A percentile compares a stretch with the other conserved stretches of the same genome.
phyloP scores from a whole-genome alignment of 2,797 vertebrate genomes.

The Eupleurogrammus muticus region DNA sequence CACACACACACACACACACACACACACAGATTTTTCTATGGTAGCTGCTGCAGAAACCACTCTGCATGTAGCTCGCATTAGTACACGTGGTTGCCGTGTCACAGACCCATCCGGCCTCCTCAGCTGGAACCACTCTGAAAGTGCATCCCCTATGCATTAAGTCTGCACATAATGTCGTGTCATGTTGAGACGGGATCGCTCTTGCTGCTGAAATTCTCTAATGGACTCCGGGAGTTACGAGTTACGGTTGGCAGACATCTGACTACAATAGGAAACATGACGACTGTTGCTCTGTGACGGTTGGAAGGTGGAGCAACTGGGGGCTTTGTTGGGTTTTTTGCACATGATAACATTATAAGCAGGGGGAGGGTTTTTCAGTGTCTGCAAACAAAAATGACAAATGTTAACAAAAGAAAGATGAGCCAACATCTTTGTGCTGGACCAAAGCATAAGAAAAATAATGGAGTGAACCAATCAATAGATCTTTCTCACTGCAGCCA shows the following conservation, averaged over 20 bases:
- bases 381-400: neutral
- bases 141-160: slow-evolving; percentile 15
- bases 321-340: neutral
- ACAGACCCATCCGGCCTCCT: slow-evolving; percentile 12
- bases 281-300: neutral
- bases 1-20: slow-evolving; percentile 5
- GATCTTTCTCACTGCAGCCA: too few species aligned
- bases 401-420: neutral
- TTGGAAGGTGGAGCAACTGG: neutral
- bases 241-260: neutral
- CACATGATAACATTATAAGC: neutral
- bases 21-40: slow-evolving; percentile 17
- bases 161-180: neutral
- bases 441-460: neutral
- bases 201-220: slow-evolving; percentile 1
- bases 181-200: neutral
- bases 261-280: slow-evolving; percentile 1
- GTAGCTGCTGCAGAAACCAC: slow-evolving; percentile 6
- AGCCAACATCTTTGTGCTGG: neutral
- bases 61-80: slow-evolving; percentile 13
- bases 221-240: slow-evolving; percentile 7
- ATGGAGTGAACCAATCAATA: neutral
- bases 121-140: neutral
- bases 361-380: too few species aligned
- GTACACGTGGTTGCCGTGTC: neutral